Conservation (phyloP, 2,113 vertebrate species). For the Isurus oxyrinchus region DNA sequence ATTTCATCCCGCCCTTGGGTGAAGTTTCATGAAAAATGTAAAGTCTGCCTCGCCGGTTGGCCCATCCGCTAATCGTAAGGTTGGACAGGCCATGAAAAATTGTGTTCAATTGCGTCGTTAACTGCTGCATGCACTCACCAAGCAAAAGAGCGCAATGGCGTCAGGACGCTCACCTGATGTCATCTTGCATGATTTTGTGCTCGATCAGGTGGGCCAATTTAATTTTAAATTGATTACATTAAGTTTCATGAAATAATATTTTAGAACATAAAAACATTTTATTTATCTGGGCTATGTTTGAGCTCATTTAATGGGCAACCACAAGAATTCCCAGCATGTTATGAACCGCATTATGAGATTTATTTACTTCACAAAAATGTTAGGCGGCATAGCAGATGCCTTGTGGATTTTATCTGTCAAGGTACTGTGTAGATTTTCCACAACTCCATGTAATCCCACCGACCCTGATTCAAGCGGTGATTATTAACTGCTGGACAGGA, state of each 20-base stretch:
- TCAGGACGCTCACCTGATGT: too few species aligned
- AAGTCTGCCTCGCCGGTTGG: too few species aligned
- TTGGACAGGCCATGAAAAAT: too few species aligned
- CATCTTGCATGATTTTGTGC: too few species aligned
- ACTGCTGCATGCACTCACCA: too few species aligned
- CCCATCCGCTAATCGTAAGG: too few species aligned
- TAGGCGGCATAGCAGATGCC: background rate
- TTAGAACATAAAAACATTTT: constrained; percentile 1
- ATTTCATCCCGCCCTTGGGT: too few species aligned
- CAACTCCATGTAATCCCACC: background rate
- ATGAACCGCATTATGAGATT: background rate
- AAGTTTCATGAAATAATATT: background rate
- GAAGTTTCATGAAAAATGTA: too few species aligned
- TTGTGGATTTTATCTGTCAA: background rate
- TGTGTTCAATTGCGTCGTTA: too few species aligned
- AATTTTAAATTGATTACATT: too few species aligned
- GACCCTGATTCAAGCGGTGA: background rate
- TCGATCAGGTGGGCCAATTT: too few species aligned
- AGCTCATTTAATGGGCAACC: background rate
- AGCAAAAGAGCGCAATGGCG: too few species aligned
- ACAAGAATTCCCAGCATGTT: background rate
- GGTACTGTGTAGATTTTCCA: background rate
- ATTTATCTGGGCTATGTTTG: background rate
- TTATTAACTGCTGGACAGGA: background rate
- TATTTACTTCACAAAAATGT: constrained; percentile 14